Conservation (phyloP, 2,797 vertebrate genomes). For the Bryconaethiops microstoma region DNA sequence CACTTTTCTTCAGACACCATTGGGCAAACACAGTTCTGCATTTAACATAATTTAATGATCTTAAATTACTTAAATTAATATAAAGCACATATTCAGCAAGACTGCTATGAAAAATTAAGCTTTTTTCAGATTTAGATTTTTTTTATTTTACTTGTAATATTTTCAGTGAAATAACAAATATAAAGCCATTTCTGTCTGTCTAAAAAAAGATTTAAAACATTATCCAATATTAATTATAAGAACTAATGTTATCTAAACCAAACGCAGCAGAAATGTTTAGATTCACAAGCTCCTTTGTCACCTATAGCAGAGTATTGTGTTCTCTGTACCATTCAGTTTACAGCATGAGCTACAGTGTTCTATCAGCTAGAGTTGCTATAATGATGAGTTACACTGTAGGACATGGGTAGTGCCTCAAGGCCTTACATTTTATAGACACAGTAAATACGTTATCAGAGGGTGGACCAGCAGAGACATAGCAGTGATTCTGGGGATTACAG, state of each 20-base stretch:
- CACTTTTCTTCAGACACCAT: neutral
- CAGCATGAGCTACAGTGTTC: neutral
- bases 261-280: neutral
- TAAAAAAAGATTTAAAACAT: neutral
- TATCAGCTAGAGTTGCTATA: conserved; percentile 4
- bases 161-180: no score
- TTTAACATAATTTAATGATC: neutral
- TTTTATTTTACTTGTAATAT: no score
- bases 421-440: conserved; percentile 40
- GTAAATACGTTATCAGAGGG: conserved; percentile 55
- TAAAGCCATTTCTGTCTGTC: no score
- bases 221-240: neutral
- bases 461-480: conserved; percentile 25
- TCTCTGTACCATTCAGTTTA: neutral
- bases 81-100: neutral
- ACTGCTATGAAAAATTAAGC: neutral
- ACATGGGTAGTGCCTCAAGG: neutral
- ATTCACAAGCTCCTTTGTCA: no score
- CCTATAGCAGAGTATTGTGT: neutral
- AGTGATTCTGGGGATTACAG: conserved; percentile 40
- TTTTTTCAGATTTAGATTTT: neutral
- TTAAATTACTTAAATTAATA: no score
- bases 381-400: neutral
- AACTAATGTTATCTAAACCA: neutral
- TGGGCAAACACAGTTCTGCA: neutral